Evolutionary conservation across 2,797 vertebrate genomes (phyloP), one percentile per base, ranked within the genome.

Genomic region (Pachyuromys duprasi): DNA sequence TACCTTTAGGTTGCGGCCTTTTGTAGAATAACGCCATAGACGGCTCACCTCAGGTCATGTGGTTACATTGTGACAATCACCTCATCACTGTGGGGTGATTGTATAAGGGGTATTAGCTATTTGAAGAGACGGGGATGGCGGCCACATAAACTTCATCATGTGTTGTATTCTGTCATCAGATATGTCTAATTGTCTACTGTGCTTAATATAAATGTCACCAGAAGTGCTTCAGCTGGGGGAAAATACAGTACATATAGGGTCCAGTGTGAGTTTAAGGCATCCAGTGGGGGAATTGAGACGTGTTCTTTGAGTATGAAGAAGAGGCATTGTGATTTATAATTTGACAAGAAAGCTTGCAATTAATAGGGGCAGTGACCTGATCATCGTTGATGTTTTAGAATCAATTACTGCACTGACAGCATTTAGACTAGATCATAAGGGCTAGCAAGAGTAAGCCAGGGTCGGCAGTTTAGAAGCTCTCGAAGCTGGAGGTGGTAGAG

Each of bases 281-380:
- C 13, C 28, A 45, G 55, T 24, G 6, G 39, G 5, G 11, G 42
- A 75, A 33, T 36, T 63, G 22, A 49, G 12, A 33, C 55, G 15
- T 7, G 18, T 69, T 28, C 17, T 39, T 14, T 39, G 2, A 5
- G 78, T 17, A 33, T 33, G 53, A 55, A 18, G 17, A 53, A 49
- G 31, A 24, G 14, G 1, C 36, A 31, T 72, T 92, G 45, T 70
- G 75, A 42, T 70, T 26, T 69, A 69, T 24, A 91, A 94, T 17
- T 90, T 90, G 76, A 91, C 14, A 11, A 36, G 36, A 78, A 78
- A 76, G 53, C 60, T 94, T 86, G 33, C 62, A 86, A 82, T 79
- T 91, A 84, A 20, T 12, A 86, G n/a, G 39, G 26, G 28, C 6
- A 57, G 26, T 87, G 92, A 60, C 65, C n/a, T 57, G 17, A 57